Base-by-base conservation (phyloP, 2,797 vertebrate genomes). In the Coregonus ussuriensis region DNA sequence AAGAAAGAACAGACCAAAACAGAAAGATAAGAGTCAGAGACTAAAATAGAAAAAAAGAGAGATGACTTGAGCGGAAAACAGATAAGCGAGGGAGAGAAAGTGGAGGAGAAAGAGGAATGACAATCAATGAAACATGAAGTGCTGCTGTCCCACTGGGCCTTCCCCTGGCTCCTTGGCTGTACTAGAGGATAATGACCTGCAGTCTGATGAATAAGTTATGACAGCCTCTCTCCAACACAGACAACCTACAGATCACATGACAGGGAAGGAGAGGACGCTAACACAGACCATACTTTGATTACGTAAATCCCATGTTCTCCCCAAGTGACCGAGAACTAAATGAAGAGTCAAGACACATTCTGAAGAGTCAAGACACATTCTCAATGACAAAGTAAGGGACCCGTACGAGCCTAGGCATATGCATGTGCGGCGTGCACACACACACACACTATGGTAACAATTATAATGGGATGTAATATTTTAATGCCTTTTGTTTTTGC, bases 141-240 rank as follows among this genome's bases (percentile, higher is more conserved):
- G 37, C 80, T 82, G 41, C 78, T 84, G 75, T 79, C 77, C 81
- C 75, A 67, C 4, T 53, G 3, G 51, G 80, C 73, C 35, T 37
- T 71, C 29, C 68, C 33, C 1, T 65, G 78, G 56, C 74, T 75
- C 77, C 87, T 18, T 25, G 41, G 41, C 41, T 29, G 31, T 67
- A 33, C 63, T 63, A 62, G n/a, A 62, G 59, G 59, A 81, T 83
- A 81, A 85, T 82, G 79, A 74, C 37, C n/a, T n/a, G 69, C 35
- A 72, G 76, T 74, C n/a, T 31, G 79, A 85, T 90, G 71, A 90
- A 90, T 91, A 87, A 86, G 85, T 90, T 74, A 88, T 85, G 85
- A 85, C 72, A 37, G 71, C 65, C 78, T 79, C 75, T 82, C 87
- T 82, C 84, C 77, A 53, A 65, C 79, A 66, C 59, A 72, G 25